Percentiles rank a stretch among this genome's conserved stretches.
Evolutionary conservation across 2,888 invertebrate species (phyloP).

Genomic region (Morpho deidamia): DNA sequence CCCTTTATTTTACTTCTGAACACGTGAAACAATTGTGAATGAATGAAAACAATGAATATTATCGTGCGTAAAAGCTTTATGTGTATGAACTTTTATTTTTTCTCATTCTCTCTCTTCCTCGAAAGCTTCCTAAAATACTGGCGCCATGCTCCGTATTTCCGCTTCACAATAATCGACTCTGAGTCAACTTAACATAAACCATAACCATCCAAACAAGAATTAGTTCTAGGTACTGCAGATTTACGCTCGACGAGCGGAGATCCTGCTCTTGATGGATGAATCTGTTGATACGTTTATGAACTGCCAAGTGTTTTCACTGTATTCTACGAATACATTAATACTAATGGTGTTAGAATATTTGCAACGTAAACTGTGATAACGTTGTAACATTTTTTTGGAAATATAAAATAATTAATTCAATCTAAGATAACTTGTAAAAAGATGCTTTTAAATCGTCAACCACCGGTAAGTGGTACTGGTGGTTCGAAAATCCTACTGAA

Average conservation of each 20-base stretch:
- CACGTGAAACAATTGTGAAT: too few relatives aligned
- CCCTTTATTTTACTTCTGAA: too few relatives aligned
- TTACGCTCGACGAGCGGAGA: constrained; percentile 68
- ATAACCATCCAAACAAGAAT: constrained; percentile 33
- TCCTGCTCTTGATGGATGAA: constrained; percentile 66
- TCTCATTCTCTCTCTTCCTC: constrained; percentile 62
- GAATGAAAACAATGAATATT: too few relatives aligned
- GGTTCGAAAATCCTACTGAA: too few relatives aligned
- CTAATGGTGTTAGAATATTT: neutral
- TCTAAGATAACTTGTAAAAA: too few relatives aligned
- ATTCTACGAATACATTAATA: neutral
- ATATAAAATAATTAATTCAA: too few relatives aligned
- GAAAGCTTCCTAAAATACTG: constrained; percentile 74
- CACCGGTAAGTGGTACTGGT: too few relatives aligned
- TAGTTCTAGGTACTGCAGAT: constrained; percentile 59
- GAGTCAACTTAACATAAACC: constrained; percentile 36
- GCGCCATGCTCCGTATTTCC: constrained; percentile 46
- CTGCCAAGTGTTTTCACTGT: constrained; percentile 18
- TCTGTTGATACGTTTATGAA: constrained; percentile 7
- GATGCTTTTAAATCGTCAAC: too few relatives aligned
- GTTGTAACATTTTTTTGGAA: too few relatives aligned
- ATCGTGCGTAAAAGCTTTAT: too few relatives aligned
- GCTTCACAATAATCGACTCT: constrained; percentile 44
- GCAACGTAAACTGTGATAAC: too few relatives aligned
- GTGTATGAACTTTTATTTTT: constrained; percentile 25